Evolutionary conservation across 2,113 vertebrate genomes (phyloP), one percentile per base, ranked within the genome.

Genomic region (Mustela lutreola): DNA sequence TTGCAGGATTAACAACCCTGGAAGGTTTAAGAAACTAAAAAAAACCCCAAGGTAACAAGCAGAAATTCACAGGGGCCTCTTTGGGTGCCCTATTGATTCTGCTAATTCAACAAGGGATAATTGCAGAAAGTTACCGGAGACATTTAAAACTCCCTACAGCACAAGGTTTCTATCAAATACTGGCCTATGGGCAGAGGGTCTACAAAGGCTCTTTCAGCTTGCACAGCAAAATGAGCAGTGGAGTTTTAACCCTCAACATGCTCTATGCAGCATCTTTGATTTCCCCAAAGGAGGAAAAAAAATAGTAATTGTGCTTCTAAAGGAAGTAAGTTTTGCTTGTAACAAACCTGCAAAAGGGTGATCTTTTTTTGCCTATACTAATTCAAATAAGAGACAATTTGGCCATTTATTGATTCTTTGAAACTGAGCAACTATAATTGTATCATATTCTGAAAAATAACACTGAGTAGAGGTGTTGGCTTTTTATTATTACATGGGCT

Each of bases 61-160:
- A 95, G 76, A 97, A 96, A 98, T 94, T 96, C 97, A 96, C 96
- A 85, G 33, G 96, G 84, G 84, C 39, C 90, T 97, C 76, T 94
- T 97, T 98, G 88, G 90, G 76, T 97, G 97, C 78, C 92, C 92
- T 96, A 39, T 82, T 96, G 96, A 93, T 97, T 96, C 58, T 80
- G 73, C 48, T 97, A 97, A 98, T 98, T 97, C 97, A 97, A 97
- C 90, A 91, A 97, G 91, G 78, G 94, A 93, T 98, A 98, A 98
- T 97, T 98, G 84, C 42, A 71, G 60, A 97, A 96, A 97, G 95
- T 98, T 98, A 97, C 84, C 2, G 4, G 78, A 97, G 81, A 97
- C 78, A 93, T 98, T 98, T 76, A 97, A 96, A 98, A 89, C 58
- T 89, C 94, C 88, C 92, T 70, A 94, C 96, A 93, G 97, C 83